These are phyloP conservation scores for Psophia crepitans DNA, from an alignment of 2,113 vertebrate genomes.

Conservation along the genomic window DNA sequence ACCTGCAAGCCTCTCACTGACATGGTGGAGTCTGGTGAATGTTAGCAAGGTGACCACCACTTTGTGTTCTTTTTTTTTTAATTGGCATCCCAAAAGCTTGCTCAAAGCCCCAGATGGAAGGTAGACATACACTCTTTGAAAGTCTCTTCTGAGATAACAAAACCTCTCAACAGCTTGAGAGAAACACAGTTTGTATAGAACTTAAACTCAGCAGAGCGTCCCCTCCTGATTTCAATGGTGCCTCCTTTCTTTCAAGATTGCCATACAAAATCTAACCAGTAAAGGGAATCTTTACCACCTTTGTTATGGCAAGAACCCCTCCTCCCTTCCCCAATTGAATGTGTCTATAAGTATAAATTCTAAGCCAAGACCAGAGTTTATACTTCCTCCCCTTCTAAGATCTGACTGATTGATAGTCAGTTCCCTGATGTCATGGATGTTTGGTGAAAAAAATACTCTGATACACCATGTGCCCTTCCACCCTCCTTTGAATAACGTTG, in stretches of 20 bases:
- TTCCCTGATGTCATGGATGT: slow-evolving; percentile 19
- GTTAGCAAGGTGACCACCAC: neutral
- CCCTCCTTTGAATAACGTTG: neutral
- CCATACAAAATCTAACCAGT: slow-evolving; percentile 53
- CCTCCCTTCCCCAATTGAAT: neutral
- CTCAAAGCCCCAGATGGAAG: neutral
- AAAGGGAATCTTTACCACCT: slow-evolving; percentile 32
- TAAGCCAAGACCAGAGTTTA: slow-evolving; percentile 31
- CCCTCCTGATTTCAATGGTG: slow-evolving; percentile 67
- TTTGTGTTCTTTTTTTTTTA: too few relatives aligned
- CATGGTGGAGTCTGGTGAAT: neutral
- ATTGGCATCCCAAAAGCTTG: neutral
- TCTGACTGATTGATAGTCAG: neutral
- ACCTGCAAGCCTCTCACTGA: neutral
- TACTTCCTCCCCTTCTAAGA: slow-evolving; percentile 30
- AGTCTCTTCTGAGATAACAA: neutral
- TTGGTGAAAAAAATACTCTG: slow-evolving; percentile 1
- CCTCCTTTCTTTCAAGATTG: slow-evolving; percentile 50
- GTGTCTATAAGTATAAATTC: slow-evolving; percentile 54
- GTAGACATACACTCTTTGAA: neutral
- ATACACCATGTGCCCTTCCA: neutral
- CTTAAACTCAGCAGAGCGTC: slow-evolving; percentile 1
- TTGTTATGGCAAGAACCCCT: slow-evolving; percentile 62
- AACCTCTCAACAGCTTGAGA: neutral
- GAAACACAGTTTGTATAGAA: neutral